Evolutionary conservation across 2,797 vertebrate genomes (phyloP).

Genomic region (Pseudocheirus occidentalis): DNA sequence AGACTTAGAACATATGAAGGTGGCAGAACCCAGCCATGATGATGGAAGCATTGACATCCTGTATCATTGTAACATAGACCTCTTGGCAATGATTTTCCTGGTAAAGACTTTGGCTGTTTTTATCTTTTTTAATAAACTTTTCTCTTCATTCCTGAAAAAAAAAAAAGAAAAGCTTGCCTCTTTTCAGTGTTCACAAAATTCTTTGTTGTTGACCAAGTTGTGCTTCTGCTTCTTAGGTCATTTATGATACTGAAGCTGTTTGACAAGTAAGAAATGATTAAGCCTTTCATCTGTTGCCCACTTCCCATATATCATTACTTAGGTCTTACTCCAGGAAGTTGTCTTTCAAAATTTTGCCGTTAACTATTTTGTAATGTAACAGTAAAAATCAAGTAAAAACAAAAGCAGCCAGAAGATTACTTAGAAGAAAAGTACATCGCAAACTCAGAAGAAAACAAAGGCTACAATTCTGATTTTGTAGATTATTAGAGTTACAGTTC

Average conservation of each 20-base stretch:
- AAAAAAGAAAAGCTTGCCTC: not conserved
- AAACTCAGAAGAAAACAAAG: not conserved
- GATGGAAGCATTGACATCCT: slow-evolving; percentile 27
- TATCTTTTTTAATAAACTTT: slow-evolving; percentile 79
- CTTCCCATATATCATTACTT: not conserved
- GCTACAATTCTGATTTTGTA: not conserved
- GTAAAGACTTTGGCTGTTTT: slow-evolving; percentile 51
- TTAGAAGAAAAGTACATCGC: not conserved
- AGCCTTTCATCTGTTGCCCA: not conserved
- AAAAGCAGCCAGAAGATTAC: not conserved
- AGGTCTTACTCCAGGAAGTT: not conserved
- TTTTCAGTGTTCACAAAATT: not conserved
- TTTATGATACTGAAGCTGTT: not conserved
- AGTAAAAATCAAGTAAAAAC: not conserved
- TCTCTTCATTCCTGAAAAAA: slow-evolving; percentile 53
- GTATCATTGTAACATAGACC: slow-evolving; percentile 11
- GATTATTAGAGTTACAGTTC: not conserved
- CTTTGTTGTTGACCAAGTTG: not conserved
- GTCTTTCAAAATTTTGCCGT: not conserved
- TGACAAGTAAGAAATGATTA: not conserved
- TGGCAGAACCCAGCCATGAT: not conserved
- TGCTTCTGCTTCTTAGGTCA: not conserved
- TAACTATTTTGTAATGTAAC: not conserved
- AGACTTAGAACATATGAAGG: slow-evolving; percentile 17
- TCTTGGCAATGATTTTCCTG: slow-evolving; percentile 40